A percentile compares a stretch with the other conserved stretches of the same genome.
Evolutionary conservation across 92 coral and sea anemone genomes (phyloP).

Genomic region (Parazoanthus atlanticus): DNA sequence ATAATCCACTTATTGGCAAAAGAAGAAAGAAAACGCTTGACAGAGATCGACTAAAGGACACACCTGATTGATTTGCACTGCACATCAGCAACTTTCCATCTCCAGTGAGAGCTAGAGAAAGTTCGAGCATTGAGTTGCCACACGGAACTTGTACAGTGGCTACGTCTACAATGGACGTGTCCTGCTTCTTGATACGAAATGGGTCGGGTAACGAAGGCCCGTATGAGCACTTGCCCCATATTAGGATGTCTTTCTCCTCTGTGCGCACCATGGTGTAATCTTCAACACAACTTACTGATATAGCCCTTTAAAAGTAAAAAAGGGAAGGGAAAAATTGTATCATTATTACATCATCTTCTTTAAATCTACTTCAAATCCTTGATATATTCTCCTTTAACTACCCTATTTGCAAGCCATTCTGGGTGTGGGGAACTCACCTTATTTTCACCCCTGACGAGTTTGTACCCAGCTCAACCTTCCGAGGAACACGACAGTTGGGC

Average conservation of each 20-base stretch:
- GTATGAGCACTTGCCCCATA: constrained; percentile 72
- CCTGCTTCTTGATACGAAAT: constrained; percentile 35
- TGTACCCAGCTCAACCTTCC: constrained; percentile 62
- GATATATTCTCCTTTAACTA: not conserved
- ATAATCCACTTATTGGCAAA: no score
- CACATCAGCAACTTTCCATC: constrained; percentile 55
- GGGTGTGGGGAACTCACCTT: constrained; percentile 39
- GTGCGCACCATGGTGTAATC: constrained; percentile 68
- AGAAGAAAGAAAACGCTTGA: no score
- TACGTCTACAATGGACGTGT: constrained; percentile 53
- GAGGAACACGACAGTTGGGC: constrained; percentile 34
- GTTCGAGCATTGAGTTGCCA: constrained; percentile 40
- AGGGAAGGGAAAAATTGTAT: not conserved
- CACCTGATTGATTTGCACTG: constrained; percentile 40
- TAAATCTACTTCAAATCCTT: not conserved
- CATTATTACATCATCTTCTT: no score
- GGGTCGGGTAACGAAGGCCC: constrained; percentile 57
- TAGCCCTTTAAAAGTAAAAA: constrained; percentile 44
- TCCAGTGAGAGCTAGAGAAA: constrained; percentile 53
- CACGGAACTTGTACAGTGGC: constrained; percentile 47
- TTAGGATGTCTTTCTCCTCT: constrained; percentile 43
- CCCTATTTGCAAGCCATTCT: no score
- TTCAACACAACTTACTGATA: constrained; percentile 56
- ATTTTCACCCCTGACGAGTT: constrained; percentile 52
- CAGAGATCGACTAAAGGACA: constrained; percentile 30